Percentiles rank a stretch among this genome's conserved stretches.
Conservation (phyloP, 23 tunicate genomes). For the Corella eumyota region DNA sequence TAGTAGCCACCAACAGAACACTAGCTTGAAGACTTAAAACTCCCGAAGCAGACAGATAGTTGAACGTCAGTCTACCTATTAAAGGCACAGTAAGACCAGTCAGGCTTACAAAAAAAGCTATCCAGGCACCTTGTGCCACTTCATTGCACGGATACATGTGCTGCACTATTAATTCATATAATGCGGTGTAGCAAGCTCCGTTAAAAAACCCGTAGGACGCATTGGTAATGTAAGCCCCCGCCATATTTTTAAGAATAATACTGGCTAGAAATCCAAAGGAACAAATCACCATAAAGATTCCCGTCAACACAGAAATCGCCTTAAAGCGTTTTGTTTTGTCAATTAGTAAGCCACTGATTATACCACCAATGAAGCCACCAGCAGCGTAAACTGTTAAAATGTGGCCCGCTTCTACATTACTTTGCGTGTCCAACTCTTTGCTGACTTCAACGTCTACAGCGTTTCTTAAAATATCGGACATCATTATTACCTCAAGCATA, state of each 20-base stretch:
- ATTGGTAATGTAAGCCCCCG: slow-evolving; percentile 24
- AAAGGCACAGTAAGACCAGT: slow-evolving; percentile 22
- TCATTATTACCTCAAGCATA: slow-evolving; percentile 34
- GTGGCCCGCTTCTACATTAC: slow-evolving; percentile 12
- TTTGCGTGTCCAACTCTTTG: slow-evolving; percentile 2
- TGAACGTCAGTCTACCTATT: slow-evolving; percentile 22
- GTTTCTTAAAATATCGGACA: slow-evolving; percentile 22
- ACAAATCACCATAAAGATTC: slow-evolving; percentile 26
- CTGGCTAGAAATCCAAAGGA: slow-evolving; percentile 18
- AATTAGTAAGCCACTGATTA: slow-evolving; percentile 17
- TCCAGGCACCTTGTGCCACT: slow-evolving; percentile 54
- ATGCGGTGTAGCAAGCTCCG: slow-evolving; percentile 56
- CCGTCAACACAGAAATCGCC: slow-evolving; percentile 17
- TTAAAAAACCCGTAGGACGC: slow-evolving; percentile 43
- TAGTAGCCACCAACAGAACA: slow-evolving; percentile 14
- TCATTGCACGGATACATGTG: slow-evolving; percentile 60
- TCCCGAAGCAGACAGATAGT: slow-evolving; percentile 6
- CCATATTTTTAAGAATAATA: neutral
- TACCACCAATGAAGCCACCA: slow-evolving; percentile 22
- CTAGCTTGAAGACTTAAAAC: slow-evolving; percentile 16
- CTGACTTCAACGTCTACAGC: too few relatives aligned
- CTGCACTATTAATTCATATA: slow-evolving; percentile 57
- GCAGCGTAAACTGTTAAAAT: slow-evolving; percentile 16
- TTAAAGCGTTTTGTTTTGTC: slow-evolving; percentile 33
- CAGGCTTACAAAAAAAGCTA: slow-evolving; percentile 28